Base-by-base conservation (phyloP, 2,888 invertebrate genomes). In the Synanthedon formicaeformis region DNA sequence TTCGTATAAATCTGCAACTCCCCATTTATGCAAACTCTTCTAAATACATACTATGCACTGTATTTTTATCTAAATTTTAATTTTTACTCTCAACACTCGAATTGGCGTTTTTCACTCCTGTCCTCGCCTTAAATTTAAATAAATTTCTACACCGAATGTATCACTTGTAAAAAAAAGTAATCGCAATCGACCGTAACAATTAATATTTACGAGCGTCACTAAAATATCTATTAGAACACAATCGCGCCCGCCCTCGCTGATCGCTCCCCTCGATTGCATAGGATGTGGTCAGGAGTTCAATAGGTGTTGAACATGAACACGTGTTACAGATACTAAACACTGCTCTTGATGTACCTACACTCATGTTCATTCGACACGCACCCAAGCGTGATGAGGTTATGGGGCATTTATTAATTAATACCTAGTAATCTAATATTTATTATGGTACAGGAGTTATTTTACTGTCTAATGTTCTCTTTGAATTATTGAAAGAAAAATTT, bases 241-340 rank as follows among this genome's bases (percentile, higher is more conserved):
- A 79, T 77, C 67, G 49, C 49, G 49, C 11, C 12, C 49, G 27
- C 50, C 40, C 50, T 34, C 40, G 27, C 14, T 8, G 14, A 12
- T 8, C 6, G 45, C 49, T 49, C 13, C 54, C 60, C 62, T 60
- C 60, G 5, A 34, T 34, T 34, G 34, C 34, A 34, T 34, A 61
- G 64, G 65, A 66, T 16, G 49, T 63, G 73, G 74, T 67, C 77
- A 72, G 70, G 68, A 67, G 71, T 69, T 71, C 69, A 66, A 65
- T 69, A 76, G 75, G 77, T 77, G 79, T 75, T 63, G 80, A 83
- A 82, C 85, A 86, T 63, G 80, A 83, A 82, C 85, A 86, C 85
- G 85, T 85, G 85, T 81, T 82, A 67, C 67, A 65, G 71, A 75
- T 78, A 75, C 75, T 71, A 69, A 71, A 75, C 69, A 65, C 60